phyloP scores from a whole-genome alignment of 2,797 vertebrate genomes.

The Hyperoplus lanceolatus region DNA sequence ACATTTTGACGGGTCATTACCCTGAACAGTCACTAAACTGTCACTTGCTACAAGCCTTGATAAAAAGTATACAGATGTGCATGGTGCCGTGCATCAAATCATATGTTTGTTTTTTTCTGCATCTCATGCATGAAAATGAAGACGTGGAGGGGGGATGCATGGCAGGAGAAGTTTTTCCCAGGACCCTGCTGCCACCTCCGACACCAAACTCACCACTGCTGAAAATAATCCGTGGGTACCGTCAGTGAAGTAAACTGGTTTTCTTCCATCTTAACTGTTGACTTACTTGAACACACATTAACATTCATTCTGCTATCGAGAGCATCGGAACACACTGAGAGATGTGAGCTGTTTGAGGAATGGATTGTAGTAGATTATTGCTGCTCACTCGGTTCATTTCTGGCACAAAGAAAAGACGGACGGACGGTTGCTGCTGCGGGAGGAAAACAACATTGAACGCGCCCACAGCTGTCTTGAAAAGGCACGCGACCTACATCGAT shows the following conservation, averaged over 20 bases:
- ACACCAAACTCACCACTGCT: conserved; percentile 86
- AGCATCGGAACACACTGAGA: conserved; percentile 17
- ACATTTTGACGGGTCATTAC: conserved; percentile 3
- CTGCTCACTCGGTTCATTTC: background rate
- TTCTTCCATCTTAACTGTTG: conserved; percentile 85
- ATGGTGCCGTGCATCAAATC: conserved; percentile 41
- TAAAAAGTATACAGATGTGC: conserved; percentile 7
- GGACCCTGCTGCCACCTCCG: conserved; percentile 57
- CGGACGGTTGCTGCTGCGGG: conserved; percentile 32
- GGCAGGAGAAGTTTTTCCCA: conserved; percentile 52
- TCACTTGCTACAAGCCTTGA: conserved; percentile 28
- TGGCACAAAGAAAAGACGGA: conserved; percentile 51
- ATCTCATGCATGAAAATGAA: conserved; percentile 72
- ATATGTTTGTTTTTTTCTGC: conserved; percentile 12
- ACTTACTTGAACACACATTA: conserved; percentile 78
- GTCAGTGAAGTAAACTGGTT: conserved; percentile 84
- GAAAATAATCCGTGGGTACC: conserved; percentile 85
- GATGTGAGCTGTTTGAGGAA: conserved; percentile 27
- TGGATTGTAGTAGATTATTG: background rate
- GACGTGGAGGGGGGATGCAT: conserved; percentile 27
- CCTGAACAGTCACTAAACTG: conserved; percentile 7
- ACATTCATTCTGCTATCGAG: conserved; percentile 71
- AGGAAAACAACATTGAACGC: conserved; percentile 25
- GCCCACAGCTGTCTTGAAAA: background rate
- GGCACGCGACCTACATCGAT: background rate